These are phyloP conservation scores for Scrobipalpa costella DNA, from an alignment of 2,888 invertebrate genomes.

Conservation along the genomic window DNA sequence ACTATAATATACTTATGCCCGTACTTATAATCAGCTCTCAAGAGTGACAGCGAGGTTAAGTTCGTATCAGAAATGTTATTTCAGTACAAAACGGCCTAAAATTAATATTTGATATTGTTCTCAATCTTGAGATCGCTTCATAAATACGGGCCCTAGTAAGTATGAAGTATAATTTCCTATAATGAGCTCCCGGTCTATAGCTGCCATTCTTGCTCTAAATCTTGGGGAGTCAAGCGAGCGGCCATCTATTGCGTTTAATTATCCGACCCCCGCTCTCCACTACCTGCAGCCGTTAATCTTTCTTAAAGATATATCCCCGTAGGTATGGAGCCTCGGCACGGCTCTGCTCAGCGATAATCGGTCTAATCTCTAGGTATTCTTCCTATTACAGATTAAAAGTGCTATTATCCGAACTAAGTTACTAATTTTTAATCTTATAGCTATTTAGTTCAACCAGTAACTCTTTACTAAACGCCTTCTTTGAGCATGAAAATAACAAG, in stretches of 20 bases:
- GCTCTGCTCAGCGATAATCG: slow-evolving; percentile 65
- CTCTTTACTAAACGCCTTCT: too few species aligned
- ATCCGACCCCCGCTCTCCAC: slow-evolving; percentile 69
- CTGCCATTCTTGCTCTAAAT: slow-evolving; percentile 73
- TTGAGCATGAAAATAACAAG: too few species aligned
- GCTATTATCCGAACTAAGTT: slow-evolving; percentile 27
- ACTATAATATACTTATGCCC: too few species aligned
- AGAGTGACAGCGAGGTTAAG: too few species aligned
- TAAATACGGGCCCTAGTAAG: too few species aligned
- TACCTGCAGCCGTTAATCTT: slow-evolving; percentile 81
- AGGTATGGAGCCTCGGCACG: slow-evolving; percentile 31
- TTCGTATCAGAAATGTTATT: too few species aligned
- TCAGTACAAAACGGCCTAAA: too few species aligned
- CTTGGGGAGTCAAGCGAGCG: slow-evolving; percentile 59
- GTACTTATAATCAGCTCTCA: too few species aligned
- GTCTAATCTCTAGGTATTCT: slow-evolving; percentile 57
- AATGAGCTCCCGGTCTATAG: slow-evolving; percentile 29
- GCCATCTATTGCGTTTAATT: slow-evolving; percentile 80
- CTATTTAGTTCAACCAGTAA: too few species aligned
- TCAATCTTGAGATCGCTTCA: too few species aligned
- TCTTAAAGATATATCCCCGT: slow-evolving; percentile 78
- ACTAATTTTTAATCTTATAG: too few species aligned
- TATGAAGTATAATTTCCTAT: not conserved
- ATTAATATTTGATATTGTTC: too few species aligned
- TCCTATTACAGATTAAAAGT: slow-evolving; percentile 31